Percentiles rank a stretch among this genome's conserved stretches.
These are phyloP conservation scores for Noctuana brunneofusca DNA, from an alignment of 2,888 invertebrate species.

Conservation along the genomic window DNA sequence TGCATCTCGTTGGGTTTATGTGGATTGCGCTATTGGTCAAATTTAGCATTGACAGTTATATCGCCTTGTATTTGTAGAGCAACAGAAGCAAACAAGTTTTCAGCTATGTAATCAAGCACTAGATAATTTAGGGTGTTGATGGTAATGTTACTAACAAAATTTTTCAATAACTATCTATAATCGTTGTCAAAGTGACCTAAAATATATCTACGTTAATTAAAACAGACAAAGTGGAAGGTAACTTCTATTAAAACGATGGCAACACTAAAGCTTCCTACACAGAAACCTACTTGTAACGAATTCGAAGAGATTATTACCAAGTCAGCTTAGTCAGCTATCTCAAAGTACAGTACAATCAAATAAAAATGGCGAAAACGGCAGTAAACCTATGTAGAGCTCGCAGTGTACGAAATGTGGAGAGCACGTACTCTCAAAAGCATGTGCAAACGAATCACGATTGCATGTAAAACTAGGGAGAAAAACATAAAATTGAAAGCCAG, in stretches of 20 bases:
- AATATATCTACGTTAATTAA: not conserved
- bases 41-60: not conserved
- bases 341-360: conserved; percentile 5
- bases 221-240: not conserved
- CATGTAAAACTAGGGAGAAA: conserved; percentile 18
- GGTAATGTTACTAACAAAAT: not conserved
- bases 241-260: not conserved
- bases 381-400: conserved; percentile 5
- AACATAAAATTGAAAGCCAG: conserved; percentile 9
- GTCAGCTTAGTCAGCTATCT: not conserved
- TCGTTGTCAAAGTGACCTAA: not conserved
- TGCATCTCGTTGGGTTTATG: conserved; percentile 65
- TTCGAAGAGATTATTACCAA: conserved; percentile 14
- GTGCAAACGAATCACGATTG: not conserved
- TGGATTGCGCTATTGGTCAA: conserved; percentile 51
- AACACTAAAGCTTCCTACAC: not conserved
- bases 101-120: not conserved
- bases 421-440: not conserved
- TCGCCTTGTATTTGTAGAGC: not conserved
- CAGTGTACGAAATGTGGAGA: conserved; percentile 5
- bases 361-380: conserved; percentile 2
- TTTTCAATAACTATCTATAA: not conserved
- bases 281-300: not conserved
- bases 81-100: no score
- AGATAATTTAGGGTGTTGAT: no score